Evolutionary conservation across 1,140 invertebrate species (phyloP).

Genomic region (Rhopalosiphum padi): DNA sequence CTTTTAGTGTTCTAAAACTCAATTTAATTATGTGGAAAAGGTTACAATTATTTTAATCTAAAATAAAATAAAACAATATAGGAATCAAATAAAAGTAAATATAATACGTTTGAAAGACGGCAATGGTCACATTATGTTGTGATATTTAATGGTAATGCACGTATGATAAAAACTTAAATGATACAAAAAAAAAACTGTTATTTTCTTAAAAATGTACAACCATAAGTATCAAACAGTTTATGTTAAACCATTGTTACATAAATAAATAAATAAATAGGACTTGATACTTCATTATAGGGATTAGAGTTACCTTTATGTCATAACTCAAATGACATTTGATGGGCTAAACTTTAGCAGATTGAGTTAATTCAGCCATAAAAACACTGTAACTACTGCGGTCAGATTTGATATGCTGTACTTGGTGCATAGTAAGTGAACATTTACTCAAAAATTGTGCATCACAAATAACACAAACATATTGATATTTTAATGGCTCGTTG

Average conservation of each 20-base stretch:
- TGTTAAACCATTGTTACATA: not conserved
- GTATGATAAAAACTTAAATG: not conserved
- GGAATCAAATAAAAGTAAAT: slow-evolving; percentile 23
- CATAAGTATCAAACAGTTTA: not conserved
- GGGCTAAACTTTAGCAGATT: not conserved
- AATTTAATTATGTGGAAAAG: not conserved
- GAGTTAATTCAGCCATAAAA: slow-evolving; percentile 45
- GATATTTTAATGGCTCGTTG: not conserved
- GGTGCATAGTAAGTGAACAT: slow-evolving; percentile 44
- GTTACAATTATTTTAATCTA: not conserved
- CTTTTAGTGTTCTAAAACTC: not conserved
- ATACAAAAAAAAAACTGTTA: not conserved
- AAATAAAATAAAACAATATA: not conserved
- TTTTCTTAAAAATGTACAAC: not conserved
- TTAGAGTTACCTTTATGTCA: not conserved
- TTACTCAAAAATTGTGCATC: slow-evolving; percentile 34
- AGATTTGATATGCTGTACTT: slow-evolving; percentile 43
- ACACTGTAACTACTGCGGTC: slow-evolving; percentile 36
- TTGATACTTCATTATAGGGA: slow-evolving; percentile 16
- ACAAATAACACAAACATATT: slow-evolving; percentile 45
- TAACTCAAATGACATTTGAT: not conserved
- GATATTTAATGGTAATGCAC: not conserved
- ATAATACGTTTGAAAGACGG: not conserved
- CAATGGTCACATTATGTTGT: not conserved
- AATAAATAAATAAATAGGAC: not conserved